Evolutionary conservation across 2,113 vertebrate species (phyloP), one percentile per base, ranked within the genome.

Genomic region (Clarias batrachus): DNA sequence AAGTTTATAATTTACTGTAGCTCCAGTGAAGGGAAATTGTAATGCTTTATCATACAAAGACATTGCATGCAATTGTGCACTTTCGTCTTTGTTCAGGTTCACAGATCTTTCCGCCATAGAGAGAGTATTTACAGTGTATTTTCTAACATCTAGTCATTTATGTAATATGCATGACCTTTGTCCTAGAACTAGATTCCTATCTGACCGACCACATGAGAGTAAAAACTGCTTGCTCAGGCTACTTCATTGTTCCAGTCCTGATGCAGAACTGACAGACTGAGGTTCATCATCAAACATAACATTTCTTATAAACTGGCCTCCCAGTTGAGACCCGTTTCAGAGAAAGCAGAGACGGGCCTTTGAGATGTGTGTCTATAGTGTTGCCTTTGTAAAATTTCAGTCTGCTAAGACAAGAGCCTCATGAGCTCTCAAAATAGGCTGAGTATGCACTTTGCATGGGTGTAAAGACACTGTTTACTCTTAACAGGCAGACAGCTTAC

Each of bases 401-500:
- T 83, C 83, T 66, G 79, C 73, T 85, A 59, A 87, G 87, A 74
- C 65, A 65, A 52, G 86, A 87, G 88, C 83, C 88, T 87, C 74
- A 83, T 30, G 68, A 79, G 86, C 21, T 81, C 82, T 83, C 83
- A 81, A 80, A 63, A 88, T 84, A 66, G 30, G 80, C 89, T 85
- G 89, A 90, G 59, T 16, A 81, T 86, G 91, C 88, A 90, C 88
- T 90, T 90, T 91, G 83, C 62, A 70, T 91, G 91, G 85, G 90
- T 88, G 90, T 91, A 93, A 94, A 93, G 91, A 92, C 91, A 92
- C 83, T 92, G 92, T 94, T 56, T 56, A 27, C 93, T 91, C 90
- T 60, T 86, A 62, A 71, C 52, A 70, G 78, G 33, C 73, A 78
- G 25, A 83, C 27, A 60, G 63, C 27, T 82, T 86, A 81, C 63